Evolutionary conservation across 2,888 invertebrate genomes (phyloP).

Genomic region (Cephonodes hylas): DNA sequence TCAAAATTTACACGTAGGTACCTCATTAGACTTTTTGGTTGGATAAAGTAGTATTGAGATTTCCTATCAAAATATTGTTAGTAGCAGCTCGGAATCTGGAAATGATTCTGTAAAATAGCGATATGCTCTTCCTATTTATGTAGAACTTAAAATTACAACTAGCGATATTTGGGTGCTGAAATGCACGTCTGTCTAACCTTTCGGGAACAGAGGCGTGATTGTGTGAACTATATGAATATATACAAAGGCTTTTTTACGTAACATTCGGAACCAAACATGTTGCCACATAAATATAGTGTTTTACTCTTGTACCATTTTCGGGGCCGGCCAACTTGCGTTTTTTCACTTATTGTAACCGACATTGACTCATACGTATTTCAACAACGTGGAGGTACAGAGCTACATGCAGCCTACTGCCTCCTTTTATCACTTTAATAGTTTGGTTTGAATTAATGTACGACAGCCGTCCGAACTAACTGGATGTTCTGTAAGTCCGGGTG

Average conservation of each 20-base stretch:
- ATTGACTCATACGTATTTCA: neutral
- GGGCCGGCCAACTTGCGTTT: neutral
- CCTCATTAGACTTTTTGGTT: too few species aligned
- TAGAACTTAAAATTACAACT: too few species aligned
- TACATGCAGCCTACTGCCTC: slow-evolving; percentile 16
- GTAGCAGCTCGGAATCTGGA: too few species aligned
- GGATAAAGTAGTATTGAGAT: too few species aligned
- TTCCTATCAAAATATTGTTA: too few species aligned
- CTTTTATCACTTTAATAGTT: slow-evolving; percentile 35
- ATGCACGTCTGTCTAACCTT: too few species aligned
- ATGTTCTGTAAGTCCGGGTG: slow-evolving; percentile 77
- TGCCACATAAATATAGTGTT: neutral
- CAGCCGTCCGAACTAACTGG: slow-evolving; percentile 54
- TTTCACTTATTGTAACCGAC: neutral
- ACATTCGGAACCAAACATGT: neutral
- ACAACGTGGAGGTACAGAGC: neutral
- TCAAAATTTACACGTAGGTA: too few species aligned
- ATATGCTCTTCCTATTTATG: too few species aligned
- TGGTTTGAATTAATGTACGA: slow-evolving; percentile 46
- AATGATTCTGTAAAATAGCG: too few species aligned
- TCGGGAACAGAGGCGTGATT: too few species aligned
- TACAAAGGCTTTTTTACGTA: neutral
- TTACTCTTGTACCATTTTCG: neutral
- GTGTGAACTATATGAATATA: neutral
- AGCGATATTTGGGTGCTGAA: too few species aligned